Percentiles rank a stretch among this genome's conserved stretches.
Evolutionary conservation across 2,797 vertebrate species (phyloP).

Genomic region (Synaphobranchus kaupii): DNA sequence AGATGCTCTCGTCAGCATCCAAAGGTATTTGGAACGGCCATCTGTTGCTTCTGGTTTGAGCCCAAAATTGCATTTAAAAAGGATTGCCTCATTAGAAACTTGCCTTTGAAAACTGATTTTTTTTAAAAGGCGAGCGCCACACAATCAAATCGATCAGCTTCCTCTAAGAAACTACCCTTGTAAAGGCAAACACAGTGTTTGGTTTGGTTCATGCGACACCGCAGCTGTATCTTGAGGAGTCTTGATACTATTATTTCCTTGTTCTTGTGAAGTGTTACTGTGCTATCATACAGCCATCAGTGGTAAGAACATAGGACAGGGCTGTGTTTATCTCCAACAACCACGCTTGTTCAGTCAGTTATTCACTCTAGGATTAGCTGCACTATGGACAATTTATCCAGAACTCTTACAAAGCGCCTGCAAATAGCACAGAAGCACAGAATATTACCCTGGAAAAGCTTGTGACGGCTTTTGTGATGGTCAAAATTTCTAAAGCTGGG

Average conservation of each 20-base stretch:
- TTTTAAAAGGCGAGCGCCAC: neutral
- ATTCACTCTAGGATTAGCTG: neutral
- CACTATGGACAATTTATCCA: neutral
- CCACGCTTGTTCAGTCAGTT: neutral
- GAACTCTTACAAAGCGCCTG: too few species aligned
- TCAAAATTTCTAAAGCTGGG: neutral
- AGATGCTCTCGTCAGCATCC: neutral
- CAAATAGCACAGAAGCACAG: neutral
- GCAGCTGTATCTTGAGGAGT: neutral
- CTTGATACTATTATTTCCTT: neutral
- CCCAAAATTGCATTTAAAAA: neutral
- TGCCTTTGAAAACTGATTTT: neutral
- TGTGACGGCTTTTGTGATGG: neutral
- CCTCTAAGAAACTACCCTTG: neutral
- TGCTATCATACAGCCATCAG: neutral
- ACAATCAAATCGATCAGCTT: neutral
- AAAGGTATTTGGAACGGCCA: neutral
- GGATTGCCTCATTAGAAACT: neutral
- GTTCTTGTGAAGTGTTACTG: neutral
- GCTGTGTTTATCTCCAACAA: neutral
- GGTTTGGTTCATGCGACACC: neutral
- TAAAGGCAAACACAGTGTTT: neutral
- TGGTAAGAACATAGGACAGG: neutral
- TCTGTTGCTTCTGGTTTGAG: slow-evolving; percentile 7
- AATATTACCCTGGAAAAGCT: neutral